Conservation (phyloP, 2,113 vertebrate genomes). For the Malaclemys terrapin region DNA sequence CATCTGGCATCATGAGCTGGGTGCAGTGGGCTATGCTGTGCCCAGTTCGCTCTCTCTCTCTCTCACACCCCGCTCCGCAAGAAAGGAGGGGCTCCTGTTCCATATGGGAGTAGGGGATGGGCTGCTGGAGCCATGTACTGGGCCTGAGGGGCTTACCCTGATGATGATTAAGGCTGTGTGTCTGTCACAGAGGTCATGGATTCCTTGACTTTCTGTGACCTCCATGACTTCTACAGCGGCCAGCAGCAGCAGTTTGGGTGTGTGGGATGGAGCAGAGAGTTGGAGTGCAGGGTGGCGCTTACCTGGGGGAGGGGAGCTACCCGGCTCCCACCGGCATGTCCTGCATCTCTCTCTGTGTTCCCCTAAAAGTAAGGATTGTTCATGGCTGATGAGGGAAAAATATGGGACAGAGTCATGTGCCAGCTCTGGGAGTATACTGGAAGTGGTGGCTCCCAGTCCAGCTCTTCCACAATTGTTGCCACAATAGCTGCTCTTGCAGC, state of each 20-base stretch:
- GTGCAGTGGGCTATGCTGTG: conserved; percentile 45
- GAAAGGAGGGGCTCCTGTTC: not conserved
- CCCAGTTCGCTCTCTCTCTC: not conserved
- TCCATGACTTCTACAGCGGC: no score
- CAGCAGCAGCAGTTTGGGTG: no score
- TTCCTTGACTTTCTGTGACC: no score
- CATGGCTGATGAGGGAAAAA: not conserved
- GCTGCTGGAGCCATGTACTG: no score
- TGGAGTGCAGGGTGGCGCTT: no score
- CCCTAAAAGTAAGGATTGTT: not conserved
- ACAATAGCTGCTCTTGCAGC: not conserved
- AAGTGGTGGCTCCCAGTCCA: not conserved
- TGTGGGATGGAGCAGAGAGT: no score
- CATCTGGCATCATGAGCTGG: conserved; percentile 74
- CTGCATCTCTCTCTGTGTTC: no score
- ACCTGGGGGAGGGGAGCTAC: no score
- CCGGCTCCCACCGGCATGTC: no score
- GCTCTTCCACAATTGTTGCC: not conserved
- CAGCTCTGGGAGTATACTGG: not conserved
- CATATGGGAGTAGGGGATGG: not conserved
- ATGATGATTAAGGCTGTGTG: no score
- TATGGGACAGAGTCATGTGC: not conserved
- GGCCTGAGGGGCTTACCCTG: no score
- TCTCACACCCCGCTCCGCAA: not conserved
- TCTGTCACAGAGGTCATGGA: no score